Conservation (phyloP, 2,113 vertebrate genomes). For the Neolamprologus falcicula region DNA sequence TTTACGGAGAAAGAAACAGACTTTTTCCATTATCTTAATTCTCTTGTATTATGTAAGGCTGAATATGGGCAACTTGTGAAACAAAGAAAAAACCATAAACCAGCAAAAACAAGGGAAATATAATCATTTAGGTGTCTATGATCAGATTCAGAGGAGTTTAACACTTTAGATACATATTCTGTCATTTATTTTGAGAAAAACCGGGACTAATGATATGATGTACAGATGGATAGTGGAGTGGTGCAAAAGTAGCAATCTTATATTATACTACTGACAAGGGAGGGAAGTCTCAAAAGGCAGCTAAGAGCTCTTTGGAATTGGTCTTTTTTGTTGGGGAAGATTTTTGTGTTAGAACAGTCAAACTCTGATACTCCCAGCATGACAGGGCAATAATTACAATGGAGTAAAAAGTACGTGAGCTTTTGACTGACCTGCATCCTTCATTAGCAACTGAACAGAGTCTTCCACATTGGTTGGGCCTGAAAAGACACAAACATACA, state of each 20-base stretch:
- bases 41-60: neutral
- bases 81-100: neutral
- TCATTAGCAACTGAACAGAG: constrained; percentile 84
- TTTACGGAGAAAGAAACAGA: neutral
- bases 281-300: neutral
- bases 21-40: neutral
- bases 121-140: neutral
- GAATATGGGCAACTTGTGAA: neutral
- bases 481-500: constrained; percentile 40
- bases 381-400: neutral
- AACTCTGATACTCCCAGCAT: neutral
- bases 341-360: neutral
- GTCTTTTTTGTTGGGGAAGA: neutral
- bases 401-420: neutral
- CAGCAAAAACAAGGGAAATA: neutral
- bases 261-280: neutral
- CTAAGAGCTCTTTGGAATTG: neutral
- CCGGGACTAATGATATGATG: neutral
- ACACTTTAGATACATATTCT: neutral
- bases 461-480: constrained; percentile 84
- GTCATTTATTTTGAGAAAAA: neutral
- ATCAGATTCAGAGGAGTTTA: neutral
- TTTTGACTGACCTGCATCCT: constrained; percentile 86
- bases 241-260: neutral
- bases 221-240: neutral